Base-by-base conservation (phyloP, 2,797 vertebrate genomes). In the Sebastes jordani region DNA sequence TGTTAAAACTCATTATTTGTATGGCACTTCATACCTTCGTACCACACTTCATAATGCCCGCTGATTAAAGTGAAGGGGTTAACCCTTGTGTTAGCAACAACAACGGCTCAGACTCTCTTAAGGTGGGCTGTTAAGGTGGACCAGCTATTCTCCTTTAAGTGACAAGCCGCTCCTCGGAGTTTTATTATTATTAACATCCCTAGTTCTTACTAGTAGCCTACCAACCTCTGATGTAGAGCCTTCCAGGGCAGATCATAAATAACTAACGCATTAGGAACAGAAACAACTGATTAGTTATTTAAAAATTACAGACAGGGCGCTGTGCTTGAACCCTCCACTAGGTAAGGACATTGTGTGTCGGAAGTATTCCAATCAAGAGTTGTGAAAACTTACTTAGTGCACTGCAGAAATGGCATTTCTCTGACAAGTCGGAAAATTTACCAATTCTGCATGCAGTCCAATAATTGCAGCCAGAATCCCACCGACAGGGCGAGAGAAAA, bases 371-470 rank as follows among this genome's bases (percentile, higher is more conserved):
- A 36, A 59, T 46, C 52, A 29, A 66, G 72, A 67, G 32, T 62
- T 4, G 4, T 38, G 6, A 60, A 81, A 76, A 73, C 36, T 22
- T 76, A 8, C 11, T 6, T 52, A 20, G 49, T 46, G 54, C 29
- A 58, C 30, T 78, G 76, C 58, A 81, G 70, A 75, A 85, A 79
- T 73, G 54, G 60, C 77, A 59, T 85, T 83, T 87, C 74, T 85
- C 84, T 71, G 82, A 88, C 68, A 82, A 84, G 78, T 86, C 3
- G 4, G 80, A 90, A 86, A 80, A 90, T 88, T 78, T 88, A 88
- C 90, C 88, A 90, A 86, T 90, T 90, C 66, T 84, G 76, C 86
- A 89, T 92, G 83, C 81, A 85, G 59, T 87, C 88, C 85, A 84
- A 83, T 88, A 81, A 86, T 86, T 86, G 81, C 81, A 84, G 84